Base-by-base conservation (phyloP, 1,140 invertebrate species). In the Manduca sexta region DNA sequence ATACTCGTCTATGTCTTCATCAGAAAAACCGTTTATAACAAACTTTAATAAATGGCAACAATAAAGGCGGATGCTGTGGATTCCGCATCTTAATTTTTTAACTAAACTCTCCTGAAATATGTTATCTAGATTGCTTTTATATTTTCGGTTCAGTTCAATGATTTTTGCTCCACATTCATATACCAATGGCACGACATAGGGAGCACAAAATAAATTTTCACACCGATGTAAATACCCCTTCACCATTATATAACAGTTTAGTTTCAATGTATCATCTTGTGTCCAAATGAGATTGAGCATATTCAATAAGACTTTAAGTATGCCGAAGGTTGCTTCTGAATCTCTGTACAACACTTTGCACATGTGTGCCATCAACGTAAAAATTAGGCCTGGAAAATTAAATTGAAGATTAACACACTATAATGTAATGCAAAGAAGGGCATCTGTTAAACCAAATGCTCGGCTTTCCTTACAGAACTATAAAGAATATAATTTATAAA, bases 241-340 rank as follows among this genome's bases (percentile, higher is more conserved):
- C 5, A 85, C 54, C 77, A 85, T 83, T 10, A 83, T 85, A 5
- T 67, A 44, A 49, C 74, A 74, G 46, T 85, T 85, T n/a, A 74
- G 59, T 34, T 64, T 65, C 37, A 67, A 66, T 13, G 52, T 51
- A 17, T 45, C 47, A 16, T 74, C 59, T 12, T 57, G 39, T 10
- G 47, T 18, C 69, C 74, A 82, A 38, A 83, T 60, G 29, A 37
- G 40, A 10, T 76, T 60, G 1, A 84, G 54, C 17, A 78, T 67
- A 45, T 56, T 44, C 3, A 60, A 15, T 14, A 84, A 49, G 26
- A 73, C 60, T 45, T 53, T 47, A 7, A 84, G 45, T 14, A 84
- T 48, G 3, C 45, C 47, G 3, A 46, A 50, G 3, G 77, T 71
- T 10, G 65, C 74, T 49, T 69, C 60, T 8, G 74, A 49, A 38